Evolutionary conservation across 2,113 vertebrate species (phyloP).

Genomic region (Tamias sibiricus): DNA sequence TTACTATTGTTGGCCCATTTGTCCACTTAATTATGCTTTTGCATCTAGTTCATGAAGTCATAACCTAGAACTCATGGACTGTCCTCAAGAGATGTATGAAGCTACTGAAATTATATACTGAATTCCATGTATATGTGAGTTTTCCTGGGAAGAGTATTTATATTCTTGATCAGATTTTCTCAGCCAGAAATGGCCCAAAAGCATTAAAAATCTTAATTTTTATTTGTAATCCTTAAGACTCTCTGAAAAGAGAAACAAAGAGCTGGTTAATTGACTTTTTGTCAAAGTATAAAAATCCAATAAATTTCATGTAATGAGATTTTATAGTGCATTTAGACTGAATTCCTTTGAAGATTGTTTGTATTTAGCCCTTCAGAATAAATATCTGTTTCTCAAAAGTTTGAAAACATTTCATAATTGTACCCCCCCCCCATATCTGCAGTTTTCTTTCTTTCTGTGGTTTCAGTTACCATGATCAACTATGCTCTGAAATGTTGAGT

Average conservation of each 20-base stretch:
- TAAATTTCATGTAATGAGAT: not conserved
- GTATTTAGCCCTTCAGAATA: not conserved
- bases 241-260: not conserved
- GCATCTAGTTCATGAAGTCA: not conserved
- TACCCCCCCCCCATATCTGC: too few species aligned
- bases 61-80: not conserved
- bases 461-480: not conserved
- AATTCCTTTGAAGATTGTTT: not conserved
- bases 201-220: not conserved
- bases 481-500: not conserved
- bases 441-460: not conserved
- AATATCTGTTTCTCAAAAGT: not conserved
- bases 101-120: not conserved
- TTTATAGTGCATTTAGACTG: not conserved
- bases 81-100: not conserved
- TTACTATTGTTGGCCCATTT: not conserved
- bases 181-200: not conserved
- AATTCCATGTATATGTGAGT: not conserved
- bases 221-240: not conserved
- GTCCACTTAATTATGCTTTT: not conserved
- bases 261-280: not conserved
- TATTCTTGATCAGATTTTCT: not conserved
- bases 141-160: not conserved
- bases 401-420: not conserved
- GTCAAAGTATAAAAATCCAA: not conserved